Evolutionary conservation across 2,888 invertebrate genomes (phyloP), one percentile per base, ranked within the genome.

Genomic region (Phengaris arion): DNA sequence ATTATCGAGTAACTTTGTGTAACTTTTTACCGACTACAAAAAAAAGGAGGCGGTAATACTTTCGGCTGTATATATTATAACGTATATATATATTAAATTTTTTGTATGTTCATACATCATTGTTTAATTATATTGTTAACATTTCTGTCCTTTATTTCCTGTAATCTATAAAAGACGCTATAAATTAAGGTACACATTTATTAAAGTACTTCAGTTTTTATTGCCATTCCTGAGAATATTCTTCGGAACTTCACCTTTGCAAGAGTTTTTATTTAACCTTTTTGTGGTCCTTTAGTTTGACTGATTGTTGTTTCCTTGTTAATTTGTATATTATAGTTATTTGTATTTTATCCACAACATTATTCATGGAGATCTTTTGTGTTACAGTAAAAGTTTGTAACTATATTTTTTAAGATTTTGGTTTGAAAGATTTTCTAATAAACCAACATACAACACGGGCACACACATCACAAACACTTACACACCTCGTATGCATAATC

Each of bases 191-290:
- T 74, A 15, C 48, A 59, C 55, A 59, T 74, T 74, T 74, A 74
- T 74, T 74, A 74, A 74, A 74, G 74, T 46, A 74, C 74, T 74
- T 74, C 46, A 46, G 8, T 57, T 74, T 55, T 74, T 74, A 74
- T 74, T 74, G 74, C 74, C 57, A 74, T 74, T 55, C 74, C 55
- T 74, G 48, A n/a, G 57, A 59, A 74, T 48, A 74, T 74, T 57
- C 74, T 74, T 74, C 48, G 57, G n/a, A 57, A 74, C 45, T 57
- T n/a, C 57, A 59, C 74, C 48, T 74, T 74, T 59, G 48, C 10
- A 46, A 8, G 54, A 73, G 72, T 73, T 57, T 70, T 74, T 74
- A 74, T 74, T 74, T 59, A 74, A 74, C 6, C 59, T 59, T n/a
- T 74, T 54, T 35, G 35, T 35, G 7, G 12, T 8, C 22, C 22